A percentile compares a stretch with the other conserved stretches of the same genome.
These are phyloP conservation scores for Watsonalla cultraria DNA, from an alignment of 2,888 invertebrate species.

Conservation along the genomic window DNA sequence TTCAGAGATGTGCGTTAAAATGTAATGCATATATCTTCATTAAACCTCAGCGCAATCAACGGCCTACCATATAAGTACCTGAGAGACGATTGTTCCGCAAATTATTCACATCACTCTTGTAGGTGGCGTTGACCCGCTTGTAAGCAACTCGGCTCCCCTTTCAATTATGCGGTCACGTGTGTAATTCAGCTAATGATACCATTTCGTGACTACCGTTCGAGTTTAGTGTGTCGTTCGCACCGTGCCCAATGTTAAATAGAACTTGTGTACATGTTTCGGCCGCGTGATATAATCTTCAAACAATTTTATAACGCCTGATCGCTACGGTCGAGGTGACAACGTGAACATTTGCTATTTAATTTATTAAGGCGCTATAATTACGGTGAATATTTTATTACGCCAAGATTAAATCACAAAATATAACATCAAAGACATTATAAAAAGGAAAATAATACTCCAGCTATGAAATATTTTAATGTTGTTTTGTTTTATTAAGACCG, in stretches of 20 bases:
- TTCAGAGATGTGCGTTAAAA: slow-evolving; percentile 7
- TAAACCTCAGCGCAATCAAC: slow-evolving; percentile 8
- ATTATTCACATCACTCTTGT: slow-evolving; percentile 36
- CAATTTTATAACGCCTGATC: slow-evolving; percentile 23
- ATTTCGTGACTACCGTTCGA: slow-evolving; percentile 49
- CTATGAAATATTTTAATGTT: background rate
- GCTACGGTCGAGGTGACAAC: slow-evolving; percentile 11
- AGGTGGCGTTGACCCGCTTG: slow-evolving; percentile 22
- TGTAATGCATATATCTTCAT: slow-evolving; percentile 26
- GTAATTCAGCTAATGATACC: slow-evolving; percentile 52
- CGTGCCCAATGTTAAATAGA: slow-evolving; percentile 60
- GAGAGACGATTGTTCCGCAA: slow-evolving; percentile 34
- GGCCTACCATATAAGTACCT: slow-evolving; percentile 14
- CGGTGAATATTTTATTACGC: no score
- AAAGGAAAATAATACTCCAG: background rate
- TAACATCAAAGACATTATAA: background rate
- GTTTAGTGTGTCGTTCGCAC: slow-evolving; percentile 45
- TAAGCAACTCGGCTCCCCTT: slow-evolving; percentile 22
- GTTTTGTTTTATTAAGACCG: background rate
- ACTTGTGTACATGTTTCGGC: slow-evolving; percentile 48
- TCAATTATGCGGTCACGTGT: slow-evolving; percentile 54
- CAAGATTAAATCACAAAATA: background rate
- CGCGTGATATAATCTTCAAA: slow-evolving; percentile 42
- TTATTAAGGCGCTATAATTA: slow-evolving; percentile 19
- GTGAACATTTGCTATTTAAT: slow-evolving; percentile 24